Percentiles rank a stretch among this genome's conserved stretches.
These are phyloP conservation scores for Glandiceps talaboti DNA, from an alignment of 53 echinoderm and acorn worm genomes.

Conservation along the genomic window DNA sequence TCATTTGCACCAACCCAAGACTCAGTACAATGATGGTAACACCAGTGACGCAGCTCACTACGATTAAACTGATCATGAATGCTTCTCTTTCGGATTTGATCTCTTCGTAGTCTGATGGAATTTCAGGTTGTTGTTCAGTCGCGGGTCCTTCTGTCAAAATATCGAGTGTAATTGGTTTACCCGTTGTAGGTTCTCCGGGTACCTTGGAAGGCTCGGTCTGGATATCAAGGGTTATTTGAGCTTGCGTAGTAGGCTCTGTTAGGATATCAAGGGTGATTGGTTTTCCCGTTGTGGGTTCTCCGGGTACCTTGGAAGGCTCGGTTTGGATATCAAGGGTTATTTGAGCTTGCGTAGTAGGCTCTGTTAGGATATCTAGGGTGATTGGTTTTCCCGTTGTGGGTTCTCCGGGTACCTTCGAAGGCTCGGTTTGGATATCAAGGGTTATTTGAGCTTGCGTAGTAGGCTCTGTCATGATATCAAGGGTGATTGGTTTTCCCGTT, in stretches of 20 bases:
- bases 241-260: background rate
- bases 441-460: too few relatives aligned
- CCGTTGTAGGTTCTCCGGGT: background rate
- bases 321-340: too few relatives aligned
- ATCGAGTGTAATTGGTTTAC: background rate
- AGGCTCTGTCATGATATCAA: too few relatives aligned
- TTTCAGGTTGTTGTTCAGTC: background rate
- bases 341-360: too few relatives aligned
- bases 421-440: too few relatives aligned
- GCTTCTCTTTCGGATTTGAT: background rate
- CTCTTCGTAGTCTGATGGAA: background rate
- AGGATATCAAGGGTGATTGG: background rate
- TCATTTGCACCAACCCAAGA: background rate
- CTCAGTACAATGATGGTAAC: background rate
- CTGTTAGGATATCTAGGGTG: too few relatives aligned
- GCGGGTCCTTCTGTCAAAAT: background rate
- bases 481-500: too few relatives aligned
- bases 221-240: background rate
- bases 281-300: too few relatives aligned
- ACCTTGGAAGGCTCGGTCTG: too few relatives aligned
- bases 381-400: too few relatives aligned
- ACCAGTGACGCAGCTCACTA: background rate
- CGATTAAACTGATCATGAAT: background rate
- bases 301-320: too few relatives aligned
- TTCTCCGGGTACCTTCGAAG: too few relatives aligned